These are phyloP conservation scores for Eupsilia transversa DNA, from an alignment of 2,888 invertebrate genomes.

Conservation along the genomic window DNA sequence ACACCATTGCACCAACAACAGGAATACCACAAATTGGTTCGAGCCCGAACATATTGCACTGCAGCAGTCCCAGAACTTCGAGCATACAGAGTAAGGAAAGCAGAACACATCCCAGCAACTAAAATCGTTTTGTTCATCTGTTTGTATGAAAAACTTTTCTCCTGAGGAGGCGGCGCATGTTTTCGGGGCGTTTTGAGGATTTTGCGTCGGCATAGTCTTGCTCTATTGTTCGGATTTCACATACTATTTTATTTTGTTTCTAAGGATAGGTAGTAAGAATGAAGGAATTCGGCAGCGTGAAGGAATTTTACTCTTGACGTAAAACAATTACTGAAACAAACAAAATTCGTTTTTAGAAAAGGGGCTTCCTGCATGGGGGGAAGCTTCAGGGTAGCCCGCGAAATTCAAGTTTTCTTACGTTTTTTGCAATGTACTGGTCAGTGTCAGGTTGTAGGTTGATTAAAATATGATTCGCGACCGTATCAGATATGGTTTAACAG, in stretches of 20 bases:
- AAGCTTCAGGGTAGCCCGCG: no score
- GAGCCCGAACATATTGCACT: background rate
- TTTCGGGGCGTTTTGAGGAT: no score
- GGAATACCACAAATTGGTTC: conserved; percentile 20
- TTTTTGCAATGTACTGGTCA: no score
- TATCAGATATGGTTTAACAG: no score
- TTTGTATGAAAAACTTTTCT: background rate
- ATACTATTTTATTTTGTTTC: background rate
- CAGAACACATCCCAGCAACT: conserved; percentile 37
- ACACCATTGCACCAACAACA: conserved; percentile 17
- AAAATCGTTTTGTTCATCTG: fast-evolving
- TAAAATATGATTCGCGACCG: no score
- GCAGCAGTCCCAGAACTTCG: background rate
- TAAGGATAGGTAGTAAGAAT: background rate
- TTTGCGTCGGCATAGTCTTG: background rate
- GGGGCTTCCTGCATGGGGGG: no score
- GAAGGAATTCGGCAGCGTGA: background rate
- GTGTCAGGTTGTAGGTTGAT: no score
- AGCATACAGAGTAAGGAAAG: conserved; percentile 24
- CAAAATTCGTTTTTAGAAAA: background rate
- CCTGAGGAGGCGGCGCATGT: background rate
- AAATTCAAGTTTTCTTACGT: no score
- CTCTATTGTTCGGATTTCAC: background rate
- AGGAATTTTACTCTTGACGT: background rate
- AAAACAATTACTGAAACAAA: conserved; percentile 21